Evolutionary conservation across 2,797 vertebrate species (phyloP), one percentile per base, ranked within the genome.

Genomic region (Liparis tanakae): DNA sequence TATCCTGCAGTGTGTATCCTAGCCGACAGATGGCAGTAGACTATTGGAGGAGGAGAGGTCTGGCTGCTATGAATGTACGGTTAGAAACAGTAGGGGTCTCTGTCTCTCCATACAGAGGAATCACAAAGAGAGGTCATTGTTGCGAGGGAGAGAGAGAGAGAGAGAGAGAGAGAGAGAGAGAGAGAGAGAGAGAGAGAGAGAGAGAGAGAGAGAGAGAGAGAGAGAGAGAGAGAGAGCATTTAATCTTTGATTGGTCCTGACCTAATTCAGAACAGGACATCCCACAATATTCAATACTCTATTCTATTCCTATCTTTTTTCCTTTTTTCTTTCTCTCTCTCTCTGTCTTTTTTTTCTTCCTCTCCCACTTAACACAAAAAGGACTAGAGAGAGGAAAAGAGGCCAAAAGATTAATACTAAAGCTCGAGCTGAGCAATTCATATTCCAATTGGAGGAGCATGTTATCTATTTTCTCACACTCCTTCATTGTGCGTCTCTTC

Each of bases 181-280:
- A 48, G 66, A 64, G 59, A 43, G 41, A 43, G 41, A 43, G 14
- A 44, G 14, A 44, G 43, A 44, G 43, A 44, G 43, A 44, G 43
- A 15, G 43, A 17, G 15, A 7, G 25, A 20, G 43, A 17, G 37
- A 62, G 30, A 44, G 70, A 60, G 69, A 68, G 61, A 56, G 66
- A 66, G 57, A 66, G 58, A 53, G 62, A 71, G 65, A 62, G 70
- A 66, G 75, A 65, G 76, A 80, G 70, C 73, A 84, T 90, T 91
- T 87, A 86, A 88, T 84, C 83, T 91, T 92, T 93, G 92, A 94
- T 93, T 93, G 90, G 91, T 89, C 86, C 91, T 93, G 91, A 93
- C 91, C 92, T 94, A 94, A 94, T 94, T 94, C 90, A 88, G 85
- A 90, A 84, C 92, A 94, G 93, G 92, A 94, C 93, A 92, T 92